Conservation (phyloP, 2,797 vertebrate species). For the Intellagama lesueurii region DNA sequence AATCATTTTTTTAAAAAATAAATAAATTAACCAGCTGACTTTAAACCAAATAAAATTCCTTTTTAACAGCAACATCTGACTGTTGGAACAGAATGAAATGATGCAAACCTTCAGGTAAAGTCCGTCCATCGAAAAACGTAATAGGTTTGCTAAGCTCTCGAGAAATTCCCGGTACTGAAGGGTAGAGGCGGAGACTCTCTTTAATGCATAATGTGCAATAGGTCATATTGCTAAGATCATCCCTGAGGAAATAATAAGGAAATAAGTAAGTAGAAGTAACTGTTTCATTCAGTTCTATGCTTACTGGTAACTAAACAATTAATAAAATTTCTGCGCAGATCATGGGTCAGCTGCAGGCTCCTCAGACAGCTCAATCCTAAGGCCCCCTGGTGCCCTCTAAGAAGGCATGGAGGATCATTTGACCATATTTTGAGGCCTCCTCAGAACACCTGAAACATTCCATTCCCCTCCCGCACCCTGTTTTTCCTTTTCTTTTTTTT, state of each 20-base stretch:
- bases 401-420: no score
- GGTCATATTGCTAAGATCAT: slow-evolving; percentile 87
- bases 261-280: neutral
- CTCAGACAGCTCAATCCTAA: neutral
- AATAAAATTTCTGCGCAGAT: neutral
- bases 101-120: slow-evolving; percentile 85
- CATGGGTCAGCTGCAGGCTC: no score
- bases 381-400: no score
- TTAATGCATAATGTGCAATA: slow-evolving; percentile 95
- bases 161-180: slow-evolving; percentile 79
- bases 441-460: no score
- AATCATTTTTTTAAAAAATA: neutral
- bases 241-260: slow-evolving; percentile 77
- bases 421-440: no score
- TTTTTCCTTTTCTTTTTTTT: no score
- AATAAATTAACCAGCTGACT: neutral
- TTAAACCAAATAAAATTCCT: neutral
- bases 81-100: neutral
- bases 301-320: neutral
- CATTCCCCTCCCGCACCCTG: no score
- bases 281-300: no score
- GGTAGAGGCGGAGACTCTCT: slow-evolving; percentile 88
- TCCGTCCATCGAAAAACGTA: slow-evolving; percentile 88
- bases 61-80: neutral
- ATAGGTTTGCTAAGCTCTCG: slow-evolving; percentile 83